Evolutionary conservation across 1,140 invertebrate genomes (phyloP), one percentile per base, ranked within the genome.

Genomic region (Ptiloglossa arizonensis): DNA sequence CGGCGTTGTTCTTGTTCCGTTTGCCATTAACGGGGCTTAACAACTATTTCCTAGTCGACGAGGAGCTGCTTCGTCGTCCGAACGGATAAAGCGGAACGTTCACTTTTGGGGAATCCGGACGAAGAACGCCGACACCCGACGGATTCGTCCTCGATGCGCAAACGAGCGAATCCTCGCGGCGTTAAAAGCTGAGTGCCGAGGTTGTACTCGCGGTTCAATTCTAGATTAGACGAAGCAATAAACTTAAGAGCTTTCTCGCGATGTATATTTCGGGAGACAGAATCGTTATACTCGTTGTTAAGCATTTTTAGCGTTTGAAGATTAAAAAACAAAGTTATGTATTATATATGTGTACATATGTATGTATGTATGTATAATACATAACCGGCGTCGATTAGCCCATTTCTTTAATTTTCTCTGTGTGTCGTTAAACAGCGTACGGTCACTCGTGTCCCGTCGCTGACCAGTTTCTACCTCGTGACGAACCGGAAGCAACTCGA

Each of bases 231-330:
- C 86, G 70, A 88, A 91, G 89, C 90, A 91, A 90, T 90, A 91
- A 90, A 85, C 79, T 83, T 88, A 90, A 90, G 90, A 92, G 89
- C 89, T 92, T 92, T 80, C 80, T 82, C 88, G 87, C 86, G 76
- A 15, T n/a, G 11, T 15, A 52, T 35, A 66, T 79, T 44, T 82
- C 82, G 87, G 76, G 89, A 68, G 62, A 64, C 29, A 44, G 71
- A 73, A 74, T 86, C 82, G 80, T 86, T 85, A 86, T 80, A 78
- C 83, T 87, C 79, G 87, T 92, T 92, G 90, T 92, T 92, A 89
- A 90, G 72, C 81, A 89, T 90, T 91, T 89, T 90, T 90, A 71
- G 67, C 67, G 50, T 50, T 78, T 75, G 72, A 86, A 71, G 15
- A 74, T 19, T 46, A 19, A 72, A 57, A 71, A 76, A 80, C 52